phyloP scores from a whole-genome alignment of 2,888 invertebrate genomes.

The Scelioninae gen. 1 region DNA sequence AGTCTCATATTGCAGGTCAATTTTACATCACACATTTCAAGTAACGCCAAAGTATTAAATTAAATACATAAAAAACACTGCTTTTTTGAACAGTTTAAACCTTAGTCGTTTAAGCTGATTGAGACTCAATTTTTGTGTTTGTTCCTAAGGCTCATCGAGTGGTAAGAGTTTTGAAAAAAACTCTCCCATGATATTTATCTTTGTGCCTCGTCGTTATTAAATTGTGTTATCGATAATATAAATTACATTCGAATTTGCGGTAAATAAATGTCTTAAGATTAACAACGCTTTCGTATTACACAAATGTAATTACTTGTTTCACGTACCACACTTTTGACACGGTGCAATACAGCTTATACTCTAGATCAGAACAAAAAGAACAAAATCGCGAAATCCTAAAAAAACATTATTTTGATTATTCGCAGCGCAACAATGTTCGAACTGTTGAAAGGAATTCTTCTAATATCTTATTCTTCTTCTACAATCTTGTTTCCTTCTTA shows the following conservation, averaged over 20 bases:
- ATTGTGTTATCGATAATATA: conserved; percentile 69
- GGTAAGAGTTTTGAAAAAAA: conserved; percentile 46
- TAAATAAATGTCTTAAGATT: conserved; percentile 51
- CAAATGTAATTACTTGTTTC: conserved; percentile 82
- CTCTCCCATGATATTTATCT: conserved; percentile 64
- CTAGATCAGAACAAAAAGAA: conserved; percentile 66
- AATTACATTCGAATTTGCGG: conserved; percentile 66
- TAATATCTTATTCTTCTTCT: conserved; percentile 1
- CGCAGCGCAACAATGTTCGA: conserved; percentile 14
- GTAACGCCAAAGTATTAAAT: conserved; percentile 34
- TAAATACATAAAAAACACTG: conserved; percentile 3
- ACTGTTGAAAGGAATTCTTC: background rate
- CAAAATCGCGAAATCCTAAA: conserved; percentile 31
- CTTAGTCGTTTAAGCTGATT: conserved; percentile 17
- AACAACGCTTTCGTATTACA: conserved; percentile 77
- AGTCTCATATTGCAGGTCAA: conserved; percentile 36
- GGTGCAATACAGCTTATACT: conserved; percentile 80
- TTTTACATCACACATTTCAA: conserved; percentile 22
- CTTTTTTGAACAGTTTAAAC: conserved; percentile 43
- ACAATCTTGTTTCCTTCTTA: conserved; percentile 31
- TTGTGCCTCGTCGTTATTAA: conserved; percentile 65
- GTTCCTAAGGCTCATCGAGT: conserved; percentile 51
- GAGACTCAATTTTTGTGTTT: conserved; percentile 42
- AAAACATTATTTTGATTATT: conserved; percentile 40
- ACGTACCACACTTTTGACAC: conserved; percentile 79